Conservation (phyloP, 2,797 vertebrate species). For the Chelmon rostratus region DNA sequence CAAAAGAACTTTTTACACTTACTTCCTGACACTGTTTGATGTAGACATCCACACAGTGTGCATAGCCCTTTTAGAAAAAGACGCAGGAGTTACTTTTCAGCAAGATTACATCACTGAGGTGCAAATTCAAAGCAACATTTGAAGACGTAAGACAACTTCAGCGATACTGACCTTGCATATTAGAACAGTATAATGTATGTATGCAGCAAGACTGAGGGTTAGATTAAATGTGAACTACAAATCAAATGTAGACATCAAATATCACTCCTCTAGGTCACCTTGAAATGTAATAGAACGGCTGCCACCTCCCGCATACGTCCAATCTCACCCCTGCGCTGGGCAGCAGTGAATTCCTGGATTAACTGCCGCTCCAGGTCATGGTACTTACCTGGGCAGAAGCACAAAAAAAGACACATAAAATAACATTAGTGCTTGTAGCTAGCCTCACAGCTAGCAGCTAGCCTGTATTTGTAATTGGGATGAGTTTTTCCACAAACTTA, state of each 20-base stretch:
- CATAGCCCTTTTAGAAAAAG: conserved; percentile 91
- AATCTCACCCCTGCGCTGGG: conserved; percentile 95
- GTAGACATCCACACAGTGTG: conserved; percentile 99
- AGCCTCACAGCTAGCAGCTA: not conserved
- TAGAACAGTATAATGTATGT: not conserved
- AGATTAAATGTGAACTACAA: not conserved
- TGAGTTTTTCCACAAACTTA: conserved; percentile 82
- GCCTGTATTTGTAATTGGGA: conserved; percentile 10
- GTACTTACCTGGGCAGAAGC: conserved; percentile 92
- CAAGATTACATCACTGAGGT: not conserved
- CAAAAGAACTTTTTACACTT: conserved; percentile 60
- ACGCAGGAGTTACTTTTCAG: conserved; percentile 50
- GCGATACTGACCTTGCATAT: not conserved
- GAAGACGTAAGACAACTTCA: conserved; percentile 2
- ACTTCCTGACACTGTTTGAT: conserved; percentile 99
- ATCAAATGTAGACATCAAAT: conserved; percentile 19
- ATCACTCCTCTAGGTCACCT: conserved; percentile 85
- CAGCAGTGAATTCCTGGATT: conserved; percentile 98
- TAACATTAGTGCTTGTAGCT: not conserved
- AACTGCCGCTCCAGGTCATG: conserved; percentile 98
- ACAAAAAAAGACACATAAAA: conserved; percentile 22
- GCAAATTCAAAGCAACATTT: not conserved
- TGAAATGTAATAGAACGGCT: conserved; percentile 98
- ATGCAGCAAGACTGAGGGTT: not conserved
- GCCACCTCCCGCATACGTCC: conserved; percentile 98